These are phyloP conservation scores for Ditylenchus weischeri DNA, from an alignment of 2,888 invertebrate genomes.

Conservation along the genomic window DNA sequence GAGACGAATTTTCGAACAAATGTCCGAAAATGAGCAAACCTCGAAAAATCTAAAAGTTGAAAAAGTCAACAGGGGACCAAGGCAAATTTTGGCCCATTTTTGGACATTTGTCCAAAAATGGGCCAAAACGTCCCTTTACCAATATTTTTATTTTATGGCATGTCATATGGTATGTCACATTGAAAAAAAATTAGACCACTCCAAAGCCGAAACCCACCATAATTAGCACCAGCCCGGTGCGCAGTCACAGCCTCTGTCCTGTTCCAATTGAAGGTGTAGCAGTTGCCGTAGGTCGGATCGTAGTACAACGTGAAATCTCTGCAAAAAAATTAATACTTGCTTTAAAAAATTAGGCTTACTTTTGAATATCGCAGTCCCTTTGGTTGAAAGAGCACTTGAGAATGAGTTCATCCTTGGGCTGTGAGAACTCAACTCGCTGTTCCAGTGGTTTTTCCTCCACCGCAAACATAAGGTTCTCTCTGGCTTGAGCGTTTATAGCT, in stretches of 20 bases:
- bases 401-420: slow-evolving; percentile 53
- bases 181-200: too few relatives aligned
- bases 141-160: slow-evolving; percentile 2
- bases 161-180: too few relatives aligned
- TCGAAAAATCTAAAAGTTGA: too few relatives aligned
- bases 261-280: slow-evolving; percentile 57
- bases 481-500: slow-evolving; percentile 53
- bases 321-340: background rate
- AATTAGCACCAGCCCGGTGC: slow-evolving; percentile 57
- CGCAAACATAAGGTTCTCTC: slow-evolving; percentile 57
- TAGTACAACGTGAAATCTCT: slow-evolving; percentile 56
- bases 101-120: too few relatives aligned
- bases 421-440: slow-evolving; percentile 47
- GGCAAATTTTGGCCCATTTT: too few relatives aligned
- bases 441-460: slow-evolving; percentile 50
- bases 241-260: slow-evolving; percentile 49
- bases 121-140: too few relatives aligned
- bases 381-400: slow-evolving; percentile 58
- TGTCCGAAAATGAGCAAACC: too few relatives aligned
- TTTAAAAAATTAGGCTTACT: slow-evolving; percentile 29
- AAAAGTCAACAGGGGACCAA: too few relatives aligned
- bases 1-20: too few relatives aligned
- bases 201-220: slow-evolving; percentile 37
- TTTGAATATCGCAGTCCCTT: slow-evolving; percentile 53
- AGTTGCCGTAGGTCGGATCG: slow-evolving; percentile 57